These are phyloP conservation scores for Crossocerus cetratus DNA, from an alignment of 2,888 invertebrate species.

Conservation along the genomic window DNA sequence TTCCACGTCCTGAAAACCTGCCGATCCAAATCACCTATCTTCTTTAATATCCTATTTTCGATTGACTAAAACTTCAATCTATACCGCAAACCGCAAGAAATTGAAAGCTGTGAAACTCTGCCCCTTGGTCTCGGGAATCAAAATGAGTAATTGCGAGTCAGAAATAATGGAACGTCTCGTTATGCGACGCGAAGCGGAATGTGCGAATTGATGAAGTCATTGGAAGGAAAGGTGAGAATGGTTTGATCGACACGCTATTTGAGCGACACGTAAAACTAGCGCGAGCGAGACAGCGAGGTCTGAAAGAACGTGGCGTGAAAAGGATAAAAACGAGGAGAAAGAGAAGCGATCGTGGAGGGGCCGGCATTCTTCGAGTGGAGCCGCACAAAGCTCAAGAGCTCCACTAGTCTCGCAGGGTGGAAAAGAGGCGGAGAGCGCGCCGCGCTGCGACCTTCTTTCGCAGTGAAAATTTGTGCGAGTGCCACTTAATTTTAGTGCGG, in stretches of 20 bases:
- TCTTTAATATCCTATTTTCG: too few species aligned
- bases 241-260: too few species aligned
- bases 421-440: conserved; percentile 16
- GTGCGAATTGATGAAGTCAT: too few species aligned
- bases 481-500: conserved; percentile 35
- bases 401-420: conserved; percentile 22
- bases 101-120: too few species aligned
- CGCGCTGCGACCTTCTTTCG: conserved; percentile 37
- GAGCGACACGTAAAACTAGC: too few species aligned
- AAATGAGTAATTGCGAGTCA: too few species aligned
- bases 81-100: too few species aligned
- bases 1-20: conserved; percentile 89
- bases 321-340: neutral
- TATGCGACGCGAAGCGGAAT: too few species aligned
- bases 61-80: too few species aligned
- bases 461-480: conserved; percentile 34
- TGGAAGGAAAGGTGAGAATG: too few species aligned
- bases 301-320: conserved; percentile 2
- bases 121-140: too few species aligned
- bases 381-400: conserved; percentile 53
- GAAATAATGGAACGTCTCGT: too few species aligned
- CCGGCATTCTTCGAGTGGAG: conserved; percentile 39
- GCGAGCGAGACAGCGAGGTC: neutral
- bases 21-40: neutral
- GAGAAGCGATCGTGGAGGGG: conserved; percentile 16